Conservation (phyloP, 2,113 vertebrate species). For the Bufo gargarizans region DNA sequence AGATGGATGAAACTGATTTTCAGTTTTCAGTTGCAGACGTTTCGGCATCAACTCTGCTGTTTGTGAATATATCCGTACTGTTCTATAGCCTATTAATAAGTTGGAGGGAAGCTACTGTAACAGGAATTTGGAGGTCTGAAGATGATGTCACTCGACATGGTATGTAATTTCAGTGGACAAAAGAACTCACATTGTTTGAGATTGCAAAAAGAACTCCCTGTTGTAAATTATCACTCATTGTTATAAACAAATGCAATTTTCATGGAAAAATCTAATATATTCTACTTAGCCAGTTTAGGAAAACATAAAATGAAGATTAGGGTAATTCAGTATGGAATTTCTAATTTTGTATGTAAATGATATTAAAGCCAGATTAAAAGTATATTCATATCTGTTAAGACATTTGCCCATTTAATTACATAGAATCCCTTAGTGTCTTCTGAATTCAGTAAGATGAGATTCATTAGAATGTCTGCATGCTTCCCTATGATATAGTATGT, state of each 20-base stretch:
- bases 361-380: neutral
- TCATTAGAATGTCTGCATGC: conserved; percentile 4
- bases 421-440: neutral
- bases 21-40: no score
- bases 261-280: neutral
- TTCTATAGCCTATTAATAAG: no score
- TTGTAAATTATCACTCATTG: neutral
- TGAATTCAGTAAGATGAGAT: neutral
- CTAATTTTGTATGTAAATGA: conserved; percentile 11
- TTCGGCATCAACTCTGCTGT: no score
- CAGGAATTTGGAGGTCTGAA: no score
- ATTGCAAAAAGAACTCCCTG: neutral
- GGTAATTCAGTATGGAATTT: neutral
- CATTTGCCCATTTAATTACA: neutral
- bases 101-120: no score
- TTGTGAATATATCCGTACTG: no score
- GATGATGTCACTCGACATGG: neutral
- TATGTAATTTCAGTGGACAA: no score
- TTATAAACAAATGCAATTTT: neutral
- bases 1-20: no score
- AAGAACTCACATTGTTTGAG: neutral
- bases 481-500: conserved; percentile 7
- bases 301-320: conserved; percentile 1
- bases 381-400: neutral
- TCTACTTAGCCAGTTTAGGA: neutral